phyloP scores from a whole-genome alignment of 2,113 vertebrate genomes.

The Thermophis baileyi region DNA sequence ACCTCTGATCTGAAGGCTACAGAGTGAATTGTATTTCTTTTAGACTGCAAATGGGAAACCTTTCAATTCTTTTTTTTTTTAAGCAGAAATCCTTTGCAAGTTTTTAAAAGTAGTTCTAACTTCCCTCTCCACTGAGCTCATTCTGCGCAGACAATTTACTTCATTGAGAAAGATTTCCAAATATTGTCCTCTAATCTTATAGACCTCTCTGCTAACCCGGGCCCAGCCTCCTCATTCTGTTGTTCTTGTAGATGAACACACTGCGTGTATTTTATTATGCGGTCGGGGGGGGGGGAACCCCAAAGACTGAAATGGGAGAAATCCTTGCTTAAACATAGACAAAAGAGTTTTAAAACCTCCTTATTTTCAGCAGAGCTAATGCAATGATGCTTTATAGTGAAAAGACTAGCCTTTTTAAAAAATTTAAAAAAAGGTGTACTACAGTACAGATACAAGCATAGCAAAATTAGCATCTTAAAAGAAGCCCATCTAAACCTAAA shows the following conservation, averaged over 20 bases:
- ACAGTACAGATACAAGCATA: background rate
- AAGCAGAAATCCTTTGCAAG: background rate
- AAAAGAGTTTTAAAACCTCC: background rate
- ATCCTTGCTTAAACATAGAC: background rate
- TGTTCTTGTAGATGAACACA: background rate
- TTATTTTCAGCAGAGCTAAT: background rate
- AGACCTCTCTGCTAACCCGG: background rate
- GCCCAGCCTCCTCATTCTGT: background rate
- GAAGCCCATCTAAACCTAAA: constrained; percentile 17
- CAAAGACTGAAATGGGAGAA: background rate
- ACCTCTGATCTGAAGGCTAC: too few relatives aligned
- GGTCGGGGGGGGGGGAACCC: too few relatives aligned
- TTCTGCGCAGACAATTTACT: background rate
- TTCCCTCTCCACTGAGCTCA: background rate
- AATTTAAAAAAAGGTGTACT: background rate
- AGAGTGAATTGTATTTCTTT: background rate
- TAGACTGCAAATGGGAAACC: background rate
- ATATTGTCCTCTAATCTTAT: background rate
- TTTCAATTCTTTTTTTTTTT: background rate
- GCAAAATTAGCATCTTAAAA: background rate
- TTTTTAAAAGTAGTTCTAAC: background rate
- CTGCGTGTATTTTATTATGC: background rate
- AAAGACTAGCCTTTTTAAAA: background rate
- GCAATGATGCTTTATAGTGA: constrained; percentile 9
- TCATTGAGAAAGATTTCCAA: background rate